Evolutionary conservation across 1,140 invertebrate genomes (phyloP).

Genomic region (Doryteuthis pealeii): DNA sequence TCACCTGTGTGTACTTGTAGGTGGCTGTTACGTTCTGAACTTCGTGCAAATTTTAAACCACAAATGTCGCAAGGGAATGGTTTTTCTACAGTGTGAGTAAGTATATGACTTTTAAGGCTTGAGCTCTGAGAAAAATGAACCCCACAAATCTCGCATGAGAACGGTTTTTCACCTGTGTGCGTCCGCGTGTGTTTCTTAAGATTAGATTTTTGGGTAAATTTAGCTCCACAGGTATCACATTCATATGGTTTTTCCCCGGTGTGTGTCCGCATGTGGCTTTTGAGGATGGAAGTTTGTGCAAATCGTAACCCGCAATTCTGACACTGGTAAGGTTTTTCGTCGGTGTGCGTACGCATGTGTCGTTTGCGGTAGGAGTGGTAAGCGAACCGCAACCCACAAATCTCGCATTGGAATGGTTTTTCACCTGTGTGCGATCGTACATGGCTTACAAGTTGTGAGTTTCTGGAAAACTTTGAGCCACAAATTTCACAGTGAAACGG

Average conservation of each 20-base stretch:
- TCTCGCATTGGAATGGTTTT: too few species aligned
- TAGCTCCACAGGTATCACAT: constrained; percentile 5
- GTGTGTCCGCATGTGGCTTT: too few species aligned
- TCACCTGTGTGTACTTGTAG: constrained; percentile 85
- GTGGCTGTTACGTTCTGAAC: constrained; percentile 64
- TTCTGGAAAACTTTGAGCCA: constrained; percentile 66
- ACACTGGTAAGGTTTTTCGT: too few species aligned
- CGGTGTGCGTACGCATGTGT: too few species aligned
- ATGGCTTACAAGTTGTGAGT: too few species aligned
- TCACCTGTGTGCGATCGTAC: too few species aligned
- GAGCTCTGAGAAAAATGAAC: background rate
- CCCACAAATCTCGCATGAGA: background rate
- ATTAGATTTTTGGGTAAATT: background rate
- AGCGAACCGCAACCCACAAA: too few species aligned
- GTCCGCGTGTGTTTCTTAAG: background rate
- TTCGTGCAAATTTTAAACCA: constrained; percentile 87
- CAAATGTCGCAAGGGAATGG: constrained; percentile 80
- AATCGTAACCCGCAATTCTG: too few species aligned
- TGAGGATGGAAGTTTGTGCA: too few species aligned
- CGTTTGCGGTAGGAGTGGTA: too few species aligned
- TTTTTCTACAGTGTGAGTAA: constrained; percentile 16
- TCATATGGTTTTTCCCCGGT: background rate
- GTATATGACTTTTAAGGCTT: background rate
- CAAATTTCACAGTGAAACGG: constrained; percentile 44
- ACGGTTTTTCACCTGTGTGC: background rate